A percentile compares a stretch with the other conserved stretches of the same genome.
Evolutionary conservation across 2,113 vertebrate genomes (phyloP).

Genomic region (Limanda limanda): DNA sequence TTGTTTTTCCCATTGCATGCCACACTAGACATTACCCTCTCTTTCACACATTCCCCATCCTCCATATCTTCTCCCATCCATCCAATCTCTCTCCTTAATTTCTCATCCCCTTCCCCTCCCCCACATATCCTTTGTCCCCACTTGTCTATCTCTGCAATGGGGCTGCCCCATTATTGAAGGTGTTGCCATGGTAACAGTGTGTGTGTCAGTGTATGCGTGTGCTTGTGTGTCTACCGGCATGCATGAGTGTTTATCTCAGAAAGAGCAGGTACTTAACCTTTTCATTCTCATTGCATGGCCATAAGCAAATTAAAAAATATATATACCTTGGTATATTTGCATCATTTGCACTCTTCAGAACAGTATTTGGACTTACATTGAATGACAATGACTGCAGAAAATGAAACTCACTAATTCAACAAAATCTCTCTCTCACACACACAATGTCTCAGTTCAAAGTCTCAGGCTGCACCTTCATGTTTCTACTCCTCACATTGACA

Average conservation of each 20-base stretch:
- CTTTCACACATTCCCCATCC: constrained; percentile 1
- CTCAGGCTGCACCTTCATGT: not conserved
- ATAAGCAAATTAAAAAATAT: constrained; percentile 19
- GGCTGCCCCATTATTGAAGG: constrained; percentile 41
- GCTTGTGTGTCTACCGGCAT: no score
- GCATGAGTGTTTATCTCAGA: not conserved
- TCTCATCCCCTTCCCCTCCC: not conserved
- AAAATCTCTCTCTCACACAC: no score
- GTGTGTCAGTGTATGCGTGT: not conserved
- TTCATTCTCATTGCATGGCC: constrained; percentile 27
- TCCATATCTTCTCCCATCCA: not conserved
- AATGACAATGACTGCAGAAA: no score
- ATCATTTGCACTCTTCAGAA: no score
- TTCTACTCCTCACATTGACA: not conserved
- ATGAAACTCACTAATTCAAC: no score
- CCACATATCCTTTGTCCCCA: constrained; percentile 50
- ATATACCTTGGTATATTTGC: not conserved
- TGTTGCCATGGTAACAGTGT: constrained; percentile 51
- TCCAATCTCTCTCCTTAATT: not conserved
- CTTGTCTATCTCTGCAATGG: constrained; percentile 5
- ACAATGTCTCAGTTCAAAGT: no score
- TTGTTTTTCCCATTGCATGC: no score
- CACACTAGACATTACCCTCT: not conserved
- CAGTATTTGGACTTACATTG: no score
- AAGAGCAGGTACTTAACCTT: constrained; percentile 29